phyloP scores from a whole-genome alignment of 2,888 invertebrate species.

The Callosobruchus maculatus region DNA sequence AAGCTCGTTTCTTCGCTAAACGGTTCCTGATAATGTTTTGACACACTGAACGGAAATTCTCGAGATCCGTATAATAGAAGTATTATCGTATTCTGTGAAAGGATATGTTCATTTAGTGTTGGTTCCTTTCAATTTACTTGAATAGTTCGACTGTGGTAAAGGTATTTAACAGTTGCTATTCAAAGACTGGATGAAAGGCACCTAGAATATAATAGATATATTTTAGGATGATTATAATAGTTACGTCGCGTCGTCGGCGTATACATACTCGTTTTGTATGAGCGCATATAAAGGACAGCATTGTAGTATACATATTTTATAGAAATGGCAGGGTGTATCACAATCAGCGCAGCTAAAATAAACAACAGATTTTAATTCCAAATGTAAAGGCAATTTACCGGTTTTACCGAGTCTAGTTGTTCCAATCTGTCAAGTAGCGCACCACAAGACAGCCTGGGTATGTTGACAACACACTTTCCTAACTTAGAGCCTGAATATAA shows the following conservation, averaged over 20 bases:
- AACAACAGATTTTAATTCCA: no score
- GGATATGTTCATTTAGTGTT: neutral
- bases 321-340: no score
- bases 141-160: neutral
- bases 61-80: neutral
- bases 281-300: neutral
- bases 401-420: no score
- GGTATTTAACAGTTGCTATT: neutral
- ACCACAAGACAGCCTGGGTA: no score
- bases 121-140: neutral
- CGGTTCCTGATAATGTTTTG: neutral
- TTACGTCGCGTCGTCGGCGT: neutral
- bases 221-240: neutral
- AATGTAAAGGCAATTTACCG: no score
- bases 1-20: neutral
- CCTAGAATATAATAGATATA: neutral
- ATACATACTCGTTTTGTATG: neutral
- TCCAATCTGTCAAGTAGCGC: no score
- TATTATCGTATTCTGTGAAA: neutral
- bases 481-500: no score
- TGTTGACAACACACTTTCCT: no score
- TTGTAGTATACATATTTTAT: neutral
- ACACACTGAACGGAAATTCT: neutral
- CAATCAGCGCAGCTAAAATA: no score
- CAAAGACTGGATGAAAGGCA: neutral